Base-by-base conservation (phyloP, 2,113 vertebrate species). In the Sciurus niger region DNA sequence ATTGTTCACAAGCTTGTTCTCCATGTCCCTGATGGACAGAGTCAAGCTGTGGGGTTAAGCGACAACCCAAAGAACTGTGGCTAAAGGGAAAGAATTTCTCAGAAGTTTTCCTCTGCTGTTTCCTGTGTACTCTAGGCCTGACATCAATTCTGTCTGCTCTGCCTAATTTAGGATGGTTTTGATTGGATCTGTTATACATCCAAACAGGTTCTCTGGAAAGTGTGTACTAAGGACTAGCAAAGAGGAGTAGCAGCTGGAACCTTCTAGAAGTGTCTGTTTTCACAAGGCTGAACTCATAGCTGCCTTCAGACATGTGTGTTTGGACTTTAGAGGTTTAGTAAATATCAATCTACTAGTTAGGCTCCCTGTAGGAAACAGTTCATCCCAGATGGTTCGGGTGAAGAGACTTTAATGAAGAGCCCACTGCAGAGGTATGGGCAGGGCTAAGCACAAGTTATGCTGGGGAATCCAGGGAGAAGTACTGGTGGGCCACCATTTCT, bases 241-340 rank as follows among this genome's bases (percentile, higher is more conserved):
- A 48, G 63, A 89, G 10, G 37, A 65, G n/a, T 28, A 87, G 24
- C 46, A 77, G 34, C 20, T 28, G 17, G 72, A 6, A n/a, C 34
- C 58, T 74, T 78, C 68, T 73, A 85, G 43, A 93, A 93, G 63
- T 76, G 83, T 79, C 58, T 10, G 5, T 74, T 80, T 91, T 90
- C 48, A 77, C 63, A 53, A 76, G 32, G 74, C 24, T 78, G 37
- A 68, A 67, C 53, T 24, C 65, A 85, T 51, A 58, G 43, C 48
- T 55, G 30, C 53, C 74, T 85, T 51, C 28, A n/a, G 40, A 5
- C 4, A 17, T 83, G 46, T 46, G 24, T 13, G 7, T 77, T 93
- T 91, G 51, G 22, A 74, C 58, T 79, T 72, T 51, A 95, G 34
- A 77, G 16, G 11, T 60, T 83, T 83, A 72, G 60, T 37, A 76